phyloP scores from a whole-genome alignment of 2,113 vertebrate species.

The Carlito syrichta region DNA sequence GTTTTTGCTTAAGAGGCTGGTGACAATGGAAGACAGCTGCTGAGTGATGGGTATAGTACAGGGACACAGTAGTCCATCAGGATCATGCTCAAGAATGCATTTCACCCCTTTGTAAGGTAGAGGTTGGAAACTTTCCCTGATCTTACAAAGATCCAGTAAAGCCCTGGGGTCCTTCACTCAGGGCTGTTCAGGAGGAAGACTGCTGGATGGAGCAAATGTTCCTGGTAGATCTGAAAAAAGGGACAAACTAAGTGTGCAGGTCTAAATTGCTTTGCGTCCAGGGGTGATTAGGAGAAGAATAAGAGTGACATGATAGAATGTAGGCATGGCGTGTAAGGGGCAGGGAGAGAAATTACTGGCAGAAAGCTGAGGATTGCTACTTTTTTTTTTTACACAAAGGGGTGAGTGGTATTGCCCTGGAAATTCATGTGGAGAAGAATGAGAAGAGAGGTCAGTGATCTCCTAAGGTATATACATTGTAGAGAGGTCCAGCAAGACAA shows the following conservation, averaged over 20 bases:
- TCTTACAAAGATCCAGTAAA: not conserved
- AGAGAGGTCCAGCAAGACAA: not conserved
- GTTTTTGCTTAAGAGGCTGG: not conserved
- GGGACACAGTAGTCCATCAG: rapidly evolving
- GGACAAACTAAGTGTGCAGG: not conserved
- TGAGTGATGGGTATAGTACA: not conserved
- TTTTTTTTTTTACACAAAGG: no score
- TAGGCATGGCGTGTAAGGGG: not conserved
- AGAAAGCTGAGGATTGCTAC: not conserved
- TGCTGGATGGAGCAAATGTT: no score
- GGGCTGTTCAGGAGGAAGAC: not conserved
- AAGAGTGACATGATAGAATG: no score
- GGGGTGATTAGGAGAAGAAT: not conserved
- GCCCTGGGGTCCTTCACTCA: not conserved
- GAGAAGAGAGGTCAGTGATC: not conserved
- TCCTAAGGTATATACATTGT: not conserved
- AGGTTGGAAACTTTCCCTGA: not conserved
- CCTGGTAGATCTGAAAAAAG: not conserved
- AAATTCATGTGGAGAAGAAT: not conserved
- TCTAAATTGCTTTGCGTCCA: not conserved
- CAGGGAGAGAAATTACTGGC: not conserved
- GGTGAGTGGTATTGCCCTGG: not conserved
- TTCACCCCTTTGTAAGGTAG: not conserved
- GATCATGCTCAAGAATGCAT: not conserved
- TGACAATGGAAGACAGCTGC: not conserved